A percentile compares a stretch with the other conserved stretches of the same genome.
Evolutionary conservation across 2,888 invertebrate species (phyloP).

Genomic region (Crepidodera aurea): DNA sequence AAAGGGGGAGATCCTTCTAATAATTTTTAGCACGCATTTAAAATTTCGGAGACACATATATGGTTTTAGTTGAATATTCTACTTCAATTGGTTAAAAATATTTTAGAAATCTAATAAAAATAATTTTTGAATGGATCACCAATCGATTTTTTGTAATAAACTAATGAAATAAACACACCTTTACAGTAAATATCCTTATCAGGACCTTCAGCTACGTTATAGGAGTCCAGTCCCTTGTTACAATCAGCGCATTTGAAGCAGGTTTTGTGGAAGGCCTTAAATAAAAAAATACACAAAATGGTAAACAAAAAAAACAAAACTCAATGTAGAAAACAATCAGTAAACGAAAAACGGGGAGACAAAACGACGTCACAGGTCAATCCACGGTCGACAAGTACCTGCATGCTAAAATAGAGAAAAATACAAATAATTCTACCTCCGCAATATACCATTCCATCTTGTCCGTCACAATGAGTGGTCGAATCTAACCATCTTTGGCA

Average conservation of each 20-base stretch:
- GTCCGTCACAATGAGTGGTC: slow-evolving; percentile 90
- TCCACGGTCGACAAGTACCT: slow-evolving; percentile 7
- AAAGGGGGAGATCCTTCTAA: no score
- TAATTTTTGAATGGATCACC: background rate
- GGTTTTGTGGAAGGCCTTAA: slow-evolving; percentile 89
- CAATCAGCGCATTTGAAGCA: slow-evolving; percentile 93
- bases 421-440: slow-evolving; percentile 70
- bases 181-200: slow-evolving; percentile 97
- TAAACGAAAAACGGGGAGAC: slow-evolving; percentile 1
- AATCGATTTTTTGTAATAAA: background rate
- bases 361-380: background rate
- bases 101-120: background rate
- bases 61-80: no score
- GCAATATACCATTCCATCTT: slow-evolving; percentile 91
- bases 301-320: slow-evolving; percentile 26
- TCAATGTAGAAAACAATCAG: slow-evolving; percentile 16
- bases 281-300: slow-evolving; percentile 46
- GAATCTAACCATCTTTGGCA: slow-evolving; percentile 88
- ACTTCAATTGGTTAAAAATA: no score
- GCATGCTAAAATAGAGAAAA: slow-evolving; percentile 29
- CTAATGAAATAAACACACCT: slow-evolving; percentile 68
- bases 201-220: slow-evolving; percentile 92
- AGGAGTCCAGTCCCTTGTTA: slow-evolving; percentile 87
- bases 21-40: no score
- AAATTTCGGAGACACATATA: no score